A percentile compares a stretch with the other conserved stretches of the same genome.
These are phyloP conservation scores for Alloplasta piceator DNA, from an alignment of 2,888 invertebrate species.

Conservation along the genomic window DNA sequence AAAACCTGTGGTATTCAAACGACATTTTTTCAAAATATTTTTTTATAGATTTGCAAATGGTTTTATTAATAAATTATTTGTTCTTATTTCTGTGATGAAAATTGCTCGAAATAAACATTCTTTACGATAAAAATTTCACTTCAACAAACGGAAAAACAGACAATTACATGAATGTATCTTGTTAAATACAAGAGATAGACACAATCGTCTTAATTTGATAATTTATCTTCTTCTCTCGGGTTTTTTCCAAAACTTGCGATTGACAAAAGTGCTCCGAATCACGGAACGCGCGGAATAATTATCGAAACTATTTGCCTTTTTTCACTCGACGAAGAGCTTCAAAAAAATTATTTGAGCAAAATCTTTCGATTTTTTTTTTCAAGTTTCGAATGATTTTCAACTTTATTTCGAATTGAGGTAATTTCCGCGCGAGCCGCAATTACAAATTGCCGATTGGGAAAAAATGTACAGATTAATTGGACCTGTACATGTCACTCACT, in stretches of 20 bases:
- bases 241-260: conserved; percentile 80
- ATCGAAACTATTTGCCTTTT: conserved; percentile 43
- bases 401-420: conserved; percentile 62
- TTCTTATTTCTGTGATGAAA: conserved; percentile 80
- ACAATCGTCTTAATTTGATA: conserved; percentile 68
- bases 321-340: conserved; percentile 24
- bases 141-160: conserved; percentile 81
- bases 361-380: background rate
- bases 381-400: conserved; percentile 5
- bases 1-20: too few species aligned
- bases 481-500: conserved; percentile 80
- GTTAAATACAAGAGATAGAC: conserved; percentile 71
- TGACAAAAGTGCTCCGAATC: conserved; percentile 80
- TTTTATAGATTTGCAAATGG: conserved; percentile 80
- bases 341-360: background rate
- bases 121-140: conserved; percentile 81
- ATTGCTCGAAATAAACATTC: conserved; percentile 82
- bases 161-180: conserved; percentile 76
- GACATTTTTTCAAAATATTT: background rate
- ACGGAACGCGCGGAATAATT: conserved; percentile 79
- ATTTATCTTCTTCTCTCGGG: conserved; percentile 52
- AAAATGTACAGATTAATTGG: conserved; percentile 78
- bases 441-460: conserved; percentile 77
- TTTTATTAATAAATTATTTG: conserved; percentile 83
- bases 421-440: conserved; percentile 79